Base-by-base conservation (phyloP, 2,797 vertebrate species). In the Alauda arvensis region DNA sequence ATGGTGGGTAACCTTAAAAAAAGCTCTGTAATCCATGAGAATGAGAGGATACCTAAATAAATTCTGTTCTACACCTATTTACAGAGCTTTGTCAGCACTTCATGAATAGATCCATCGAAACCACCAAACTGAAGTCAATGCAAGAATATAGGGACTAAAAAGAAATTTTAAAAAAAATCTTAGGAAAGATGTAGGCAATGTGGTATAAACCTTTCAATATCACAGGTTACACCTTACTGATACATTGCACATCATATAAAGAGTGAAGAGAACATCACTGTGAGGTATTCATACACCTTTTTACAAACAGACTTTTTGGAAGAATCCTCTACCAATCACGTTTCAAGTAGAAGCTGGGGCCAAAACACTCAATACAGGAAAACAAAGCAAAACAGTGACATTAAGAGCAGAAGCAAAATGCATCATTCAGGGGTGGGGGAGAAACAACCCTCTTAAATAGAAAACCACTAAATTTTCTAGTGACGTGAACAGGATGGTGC, bases 401-500 rank as follows among this genome's bases (percentile, higher is more conserved):
- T 92, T 89, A 77, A 82, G 46, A 91, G 89, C 92, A 76, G 91
- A 79, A 92, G 71, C 67, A 80, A 94, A 94, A 90, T n/a, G 85
- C 94, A 92, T 93, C 87, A 92, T 59, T 92, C 45, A 51, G 81
- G 92, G 86, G 91, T 57, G 89, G 91, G 83, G 72, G 80, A 93
- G 93, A 97, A 96, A 91, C 66, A 83, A 39, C 56, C 48, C 43
- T 76, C 74, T 85, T 92, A 80, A 92, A 91, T 85, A 88, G 71
- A 93, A 96, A 96, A 89, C 90, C 79, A 85, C 88, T 81, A 72
- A 89, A 77, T 70, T 96, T 96, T 88, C 68, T 90, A 74, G 42
- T 93, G 93, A 95, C 85, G 76, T 88, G 91, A 95, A 97, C 97
- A 97, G 97, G 97, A 97, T 97, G 96, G 70, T 55, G 87, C 45